Conservation (phyloP, 2,888 invertebrate species). For the Branchinecta sandiegonensis region DNA sequence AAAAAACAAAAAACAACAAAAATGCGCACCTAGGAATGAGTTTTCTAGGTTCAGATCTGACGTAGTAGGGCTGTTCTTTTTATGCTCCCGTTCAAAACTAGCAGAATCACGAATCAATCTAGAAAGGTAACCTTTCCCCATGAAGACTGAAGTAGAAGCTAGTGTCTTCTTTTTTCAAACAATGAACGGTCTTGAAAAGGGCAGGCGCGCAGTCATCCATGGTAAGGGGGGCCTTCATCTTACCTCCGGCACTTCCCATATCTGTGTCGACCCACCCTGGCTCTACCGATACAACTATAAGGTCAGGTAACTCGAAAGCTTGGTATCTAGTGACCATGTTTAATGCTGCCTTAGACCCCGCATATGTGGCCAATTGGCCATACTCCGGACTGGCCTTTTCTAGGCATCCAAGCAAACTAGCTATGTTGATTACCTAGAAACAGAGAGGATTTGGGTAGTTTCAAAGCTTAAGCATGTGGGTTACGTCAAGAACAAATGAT, state of each 20-base stretch:
- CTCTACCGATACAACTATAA: slow-evolving; percentile 20
- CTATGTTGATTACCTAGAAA: slow-evolving; percentile 20
- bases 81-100: background rate
- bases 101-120: background rate
- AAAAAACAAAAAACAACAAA: too few relatives aligned
- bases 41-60: too few relatives aligned
- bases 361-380: background rate
- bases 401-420: slow-evolving; percentile 14
- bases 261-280: slow-evolving; percentile 22
- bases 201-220: background rate
- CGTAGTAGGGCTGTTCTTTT: too few relatives aligned
- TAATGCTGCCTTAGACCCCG: slow-evolving; percentile 20
- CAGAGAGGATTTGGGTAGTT: too few relatives aligned
- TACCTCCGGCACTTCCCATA: slow-evolving; percentile 20
- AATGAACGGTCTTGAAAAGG: background rate
- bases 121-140: slow-evolving; percentile 4
- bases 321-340: slow-evolving; percentile 20
- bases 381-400: background rate
- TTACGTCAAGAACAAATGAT: too few relatives aligned
- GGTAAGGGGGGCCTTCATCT: slow-evolving; percentile 5
- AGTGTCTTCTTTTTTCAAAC: slow-evolving; percentile 2
- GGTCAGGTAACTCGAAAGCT: slow-evolving; percentile 20
- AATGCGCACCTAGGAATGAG: too few relatives aligned
- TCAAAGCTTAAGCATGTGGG: too few relatives aligned
- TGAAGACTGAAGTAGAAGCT: slow-evolving; percentile 10